These are phyloP conservation scores for Columbina picui DNA, from an alignment of 2,113 vertebrate genomes.

Conservation along the genomic window DNA sequence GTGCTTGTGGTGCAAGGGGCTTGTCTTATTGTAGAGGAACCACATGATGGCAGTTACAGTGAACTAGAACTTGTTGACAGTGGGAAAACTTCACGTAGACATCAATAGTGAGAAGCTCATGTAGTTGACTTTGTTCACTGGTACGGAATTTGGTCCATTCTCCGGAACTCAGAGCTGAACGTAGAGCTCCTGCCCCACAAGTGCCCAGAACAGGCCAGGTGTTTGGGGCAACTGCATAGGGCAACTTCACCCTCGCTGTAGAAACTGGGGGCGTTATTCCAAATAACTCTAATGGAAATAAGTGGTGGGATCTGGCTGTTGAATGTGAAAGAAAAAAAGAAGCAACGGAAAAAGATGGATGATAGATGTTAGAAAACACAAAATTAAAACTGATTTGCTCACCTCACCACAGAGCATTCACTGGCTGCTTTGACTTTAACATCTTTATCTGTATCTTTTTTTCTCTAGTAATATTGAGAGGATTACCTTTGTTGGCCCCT, in stretches of 20 bases:
- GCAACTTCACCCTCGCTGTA: neutral
- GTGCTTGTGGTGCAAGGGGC: neutral
- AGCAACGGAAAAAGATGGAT: neutral
- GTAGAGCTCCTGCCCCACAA: neutral
- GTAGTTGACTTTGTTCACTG: neutral
- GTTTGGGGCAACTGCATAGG: neutral
- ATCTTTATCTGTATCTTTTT: slow-evolving; percentile 75
- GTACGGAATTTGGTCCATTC: neutral
- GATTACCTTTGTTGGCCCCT: slow-evolving; percentile 95
- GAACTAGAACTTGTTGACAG: neutral
- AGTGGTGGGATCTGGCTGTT: neutral
- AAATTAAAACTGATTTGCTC: slow-evolving; percentile 55
- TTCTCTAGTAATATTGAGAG: slow-evolving; percentile 96
- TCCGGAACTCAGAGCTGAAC: neutral
- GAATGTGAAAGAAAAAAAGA: neutral
- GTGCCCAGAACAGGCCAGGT: neutral
- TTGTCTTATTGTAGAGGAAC: neutral
- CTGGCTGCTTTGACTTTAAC: slow-evolving; percentile 70
- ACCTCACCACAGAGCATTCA: neutral
- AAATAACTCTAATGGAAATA: neutral
- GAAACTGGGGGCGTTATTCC: neutral
- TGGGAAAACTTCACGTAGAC: neutral
- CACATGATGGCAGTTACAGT: neutral
- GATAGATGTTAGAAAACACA: slow-evolving; percentile 61
- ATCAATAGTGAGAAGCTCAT: neutral